Conservation (phyloP, 2,888 invertebrate genomes). For the Eurytoma californica region DNA sequence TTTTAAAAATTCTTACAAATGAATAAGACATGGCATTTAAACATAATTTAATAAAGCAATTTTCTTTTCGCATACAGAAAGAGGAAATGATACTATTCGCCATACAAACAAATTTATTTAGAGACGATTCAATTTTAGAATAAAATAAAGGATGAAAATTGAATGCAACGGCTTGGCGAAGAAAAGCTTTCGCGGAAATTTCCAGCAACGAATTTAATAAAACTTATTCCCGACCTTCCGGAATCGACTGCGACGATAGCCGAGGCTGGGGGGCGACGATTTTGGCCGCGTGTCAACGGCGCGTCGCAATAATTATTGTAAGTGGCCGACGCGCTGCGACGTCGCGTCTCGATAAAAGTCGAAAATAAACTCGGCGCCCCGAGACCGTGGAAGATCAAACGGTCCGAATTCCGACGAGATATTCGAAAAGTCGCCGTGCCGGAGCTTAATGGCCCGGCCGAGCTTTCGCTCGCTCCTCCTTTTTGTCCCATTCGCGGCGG, state of each 20-base stretch:
- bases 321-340: background rate
- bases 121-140: no score
- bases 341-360: conserved; percentile 45
- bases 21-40: no score
- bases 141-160: no score
- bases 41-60: no score
- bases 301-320: conserved; percentile 47
- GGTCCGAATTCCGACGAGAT: conserved; percentile 30
- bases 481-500: conserved; percentile 5
- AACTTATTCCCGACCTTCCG: conserved; percentile 41
- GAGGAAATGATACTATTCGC: no score
- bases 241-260: background rate
- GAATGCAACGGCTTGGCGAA: no score
- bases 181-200: background rate
- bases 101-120: no score
- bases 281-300: conserved; percentile 49
- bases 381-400: conserved; percentile 48
- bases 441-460: conserved; percentile 1
- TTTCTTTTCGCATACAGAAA: no score
- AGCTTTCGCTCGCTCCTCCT: background rate
- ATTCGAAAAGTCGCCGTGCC: conserved; percentile 32
- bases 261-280: conserved; percentile 10
- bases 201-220: conserved; percentile 21
- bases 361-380: conserved; percentile 36
- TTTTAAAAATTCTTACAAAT: no score